Percentiles rank a stretch among this genome's conserved stretches.
Evolutionary conservation across 2,888 invertebrate genomes (phyloP).

Genomic region (Napeogenes sylphis): DNA sequence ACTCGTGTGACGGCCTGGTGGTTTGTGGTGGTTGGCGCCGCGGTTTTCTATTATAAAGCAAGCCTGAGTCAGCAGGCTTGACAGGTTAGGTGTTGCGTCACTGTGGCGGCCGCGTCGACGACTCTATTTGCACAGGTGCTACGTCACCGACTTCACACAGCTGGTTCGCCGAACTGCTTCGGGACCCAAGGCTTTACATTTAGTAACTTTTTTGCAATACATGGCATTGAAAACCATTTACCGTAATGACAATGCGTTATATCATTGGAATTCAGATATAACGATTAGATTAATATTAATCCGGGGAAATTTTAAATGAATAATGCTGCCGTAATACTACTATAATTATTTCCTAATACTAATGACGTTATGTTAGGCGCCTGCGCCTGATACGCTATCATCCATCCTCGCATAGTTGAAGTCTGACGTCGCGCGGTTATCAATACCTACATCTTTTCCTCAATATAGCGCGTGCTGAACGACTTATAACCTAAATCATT

Average conservation of each 20-base stretch:
- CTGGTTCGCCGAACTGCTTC: constrained; percentile 3
- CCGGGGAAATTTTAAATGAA: not conserved
- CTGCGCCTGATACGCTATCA: constrained; percentile 1
- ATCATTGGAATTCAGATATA: not conserved
- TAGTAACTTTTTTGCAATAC: not conserved
- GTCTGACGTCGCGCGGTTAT: not conserved
- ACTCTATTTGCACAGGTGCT: constrained; percentile 32
- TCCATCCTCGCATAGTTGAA: not conserved
- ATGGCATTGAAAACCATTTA: too few relatives aligned
- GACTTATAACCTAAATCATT: constrained; percentile 4
- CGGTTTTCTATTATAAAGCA: constrained; percentile 63
- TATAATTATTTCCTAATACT: not conserved
- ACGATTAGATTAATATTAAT: not conserved
- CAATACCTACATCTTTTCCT: not conserved
- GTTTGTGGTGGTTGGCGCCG: constrained; percentile 50
- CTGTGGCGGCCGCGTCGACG: constrained; percentile 33
- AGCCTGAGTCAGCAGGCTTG: constrained; percentile 51
- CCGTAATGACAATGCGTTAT: not conserved
- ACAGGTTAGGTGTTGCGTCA: constrained; percentile 49
- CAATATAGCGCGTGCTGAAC: not conserved
- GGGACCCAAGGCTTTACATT: not conserved
- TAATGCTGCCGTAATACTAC: not conserved
- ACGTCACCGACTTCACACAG: constrained; percentile 40
- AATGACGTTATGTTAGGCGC: not conserved
- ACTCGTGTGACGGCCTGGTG: constrained; percentile 52